Evolutionary conservation across 1,140 invertebrate genomes (phyloP), one percentile per base, ranked within the genome.

Genomic region (Cotesia glomerata): DNA sequence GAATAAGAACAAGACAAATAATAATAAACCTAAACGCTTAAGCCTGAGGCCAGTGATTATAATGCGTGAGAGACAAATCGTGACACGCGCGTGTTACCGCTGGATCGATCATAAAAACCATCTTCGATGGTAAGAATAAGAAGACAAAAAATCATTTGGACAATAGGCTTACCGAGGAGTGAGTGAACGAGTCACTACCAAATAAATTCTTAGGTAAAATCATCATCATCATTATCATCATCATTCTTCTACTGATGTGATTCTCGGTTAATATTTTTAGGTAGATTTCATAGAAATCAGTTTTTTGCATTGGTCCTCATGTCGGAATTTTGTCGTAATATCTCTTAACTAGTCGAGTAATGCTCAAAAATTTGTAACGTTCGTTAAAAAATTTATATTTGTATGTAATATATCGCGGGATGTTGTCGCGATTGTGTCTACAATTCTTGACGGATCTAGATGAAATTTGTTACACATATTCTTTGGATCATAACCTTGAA

Each of bases 51-150:
- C 52, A 61, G 14, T 51, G 18, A 35, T 56, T 63, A 52, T 62
- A 51, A 62, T 58, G 18, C 69, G 61, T 59, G 67, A 66, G 52
- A 54, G 61, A 26, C 65, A 72, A 72, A 36, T 14, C 68, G 66
- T 75, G 74, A 73, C 74, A 75, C 71, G 69, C 69, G 71, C 71
- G 70, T 69, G 72, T 75, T 70, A 67, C 62, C 73, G 71, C 71
- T 45, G 39, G 35, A 75, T 75, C 74, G 74, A 75, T 75, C 74
- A 75, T 73, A 52, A 14, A 67, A 63, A 71, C 35, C n/a, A n/a
- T n/a, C n/a, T 62, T 36, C 58, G 35, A 59, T 14, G 45, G 5
- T 9, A 45, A 45, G 11, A 45, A 45, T 45, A 45, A 45, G 39
- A 45, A 64, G 16, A 68, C 49, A 68, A n/a, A 18, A 54, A 54